Evolutionary conservation across 2,888 invertebrate species (phyloP).

Genomic region (Theristus sp.): DNA sequence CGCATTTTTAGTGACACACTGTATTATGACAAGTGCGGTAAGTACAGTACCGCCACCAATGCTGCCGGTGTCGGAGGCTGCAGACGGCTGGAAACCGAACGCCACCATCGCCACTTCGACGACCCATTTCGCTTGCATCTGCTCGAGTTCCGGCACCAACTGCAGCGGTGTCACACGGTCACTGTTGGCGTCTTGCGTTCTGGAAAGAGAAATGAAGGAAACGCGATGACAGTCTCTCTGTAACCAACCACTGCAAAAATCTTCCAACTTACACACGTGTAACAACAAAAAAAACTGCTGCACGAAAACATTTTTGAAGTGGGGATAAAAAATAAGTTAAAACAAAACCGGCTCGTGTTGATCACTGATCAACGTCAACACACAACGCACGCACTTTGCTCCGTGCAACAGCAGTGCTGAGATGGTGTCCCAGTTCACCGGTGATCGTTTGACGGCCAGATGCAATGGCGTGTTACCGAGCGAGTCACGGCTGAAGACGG

Average conservation of each 20-base stretch:
- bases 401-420: conserved; percentile 38
- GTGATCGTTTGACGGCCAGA: conserved; percentile 39
- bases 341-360: too few relatives aligned
- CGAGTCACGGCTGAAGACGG: background rate
- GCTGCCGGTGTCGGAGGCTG: too few relatives aligned
- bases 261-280: too few relatives aligned
- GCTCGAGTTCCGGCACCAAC: conserved; percentile 36
- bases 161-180: conserved; percentile 38
- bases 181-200: conserved; percentile 32
- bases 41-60: too few relatives aligned
- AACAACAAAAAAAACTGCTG: too few relatives aligned
- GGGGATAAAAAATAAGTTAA: too few relatives aligned
- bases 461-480: conserved; percentile 36
- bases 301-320: too few relatives aligned
- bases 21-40: too few relatives aligned
- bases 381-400: conserved; percentile 24
- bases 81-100: background rate
- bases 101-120: background rate
- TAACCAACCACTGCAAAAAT: too few relatives aligned
- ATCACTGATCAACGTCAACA: too few relatives aligned
- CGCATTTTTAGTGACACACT: too few relatives aligned
- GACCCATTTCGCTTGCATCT: background rate
- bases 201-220: conserved; percentile 8
- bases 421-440: conserved; percentile 39
- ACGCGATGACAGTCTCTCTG: too few relatives aligned